Evolutionary conservation across 2,113 vertebrate genomes (phyloP).

Genomic region (Xenopus tropicalis): DNA sequence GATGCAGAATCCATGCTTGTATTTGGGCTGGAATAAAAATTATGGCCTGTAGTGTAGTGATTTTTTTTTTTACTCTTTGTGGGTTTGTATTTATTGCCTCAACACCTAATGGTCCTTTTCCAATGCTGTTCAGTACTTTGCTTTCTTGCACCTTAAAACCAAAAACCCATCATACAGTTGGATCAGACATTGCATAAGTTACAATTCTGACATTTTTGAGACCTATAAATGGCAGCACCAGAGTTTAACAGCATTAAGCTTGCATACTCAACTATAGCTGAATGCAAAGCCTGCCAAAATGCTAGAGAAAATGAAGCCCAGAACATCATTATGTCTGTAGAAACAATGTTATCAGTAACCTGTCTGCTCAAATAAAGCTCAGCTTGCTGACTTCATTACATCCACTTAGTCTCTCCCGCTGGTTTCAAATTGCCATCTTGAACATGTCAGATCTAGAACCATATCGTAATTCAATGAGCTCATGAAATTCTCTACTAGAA

Average conservation of each 20-base stretch:
- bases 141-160: no score
- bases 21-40: no score
- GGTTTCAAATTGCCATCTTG: slow-evolving; percentile 3
- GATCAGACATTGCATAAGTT: no score
- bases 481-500: slow-evolving; percentile 9
- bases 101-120: no score
- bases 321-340: not conserved
- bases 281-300: slow-evolving; percentile 14
- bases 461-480: slow-evolving; percentile 22
- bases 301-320: not conserved
- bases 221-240: no score
- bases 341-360: slow-evolving; percentile 5
- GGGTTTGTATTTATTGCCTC: no score
- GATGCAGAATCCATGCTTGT: no score
- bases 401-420: slow-evolving; percentile 17
- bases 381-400: not conserved
- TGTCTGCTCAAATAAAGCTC: not conserved
- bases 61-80: no score
- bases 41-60: no score
- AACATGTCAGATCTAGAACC: slow-evolving; percentile 15
- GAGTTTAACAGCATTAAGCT: not conserved
- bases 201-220: no score
- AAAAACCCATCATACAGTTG: no score
- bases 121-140: no score
- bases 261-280: not conserved